These are phyloP conservation scores for Sebastes kiyomatsui DNA, from an alignment of 2,797 vertebrate genomes.

Conservation along the genomic window DNA sequence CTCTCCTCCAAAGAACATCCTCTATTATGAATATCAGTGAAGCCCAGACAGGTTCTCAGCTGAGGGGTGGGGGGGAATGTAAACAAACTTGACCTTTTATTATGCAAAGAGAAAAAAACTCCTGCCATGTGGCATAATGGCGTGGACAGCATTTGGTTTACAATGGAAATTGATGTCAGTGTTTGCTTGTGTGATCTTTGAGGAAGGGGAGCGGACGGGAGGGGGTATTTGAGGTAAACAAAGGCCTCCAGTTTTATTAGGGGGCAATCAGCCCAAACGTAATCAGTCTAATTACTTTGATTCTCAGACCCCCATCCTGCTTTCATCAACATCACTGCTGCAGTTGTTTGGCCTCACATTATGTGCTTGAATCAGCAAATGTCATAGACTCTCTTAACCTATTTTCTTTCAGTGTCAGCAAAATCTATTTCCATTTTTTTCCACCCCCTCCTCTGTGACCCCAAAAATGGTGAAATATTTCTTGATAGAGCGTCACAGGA, in stretches of 20 bases:
- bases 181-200: conserved; percentile 41
- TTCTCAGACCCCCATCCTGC: conserved; percentile 1
- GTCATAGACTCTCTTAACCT: background rate
- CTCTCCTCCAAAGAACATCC: background rate
- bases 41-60: background rate
- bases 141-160: conserved; percentile 34
- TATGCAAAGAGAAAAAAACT: conserved; percentile 14
- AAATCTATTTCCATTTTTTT: conserved; percentile 15
- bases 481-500: conserved; percentile 36
- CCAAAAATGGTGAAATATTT: conserved; percentile 37
- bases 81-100: conserved; percentile 61
- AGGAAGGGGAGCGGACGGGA: background rate
- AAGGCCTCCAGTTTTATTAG: conserved; percentile 11
- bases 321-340: conserved; percentile 17
- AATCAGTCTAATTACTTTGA: conserved; percentile 24
- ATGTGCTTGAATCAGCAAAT: conserved; percentile 16
- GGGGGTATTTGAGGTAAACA: conserved; percentile 29
- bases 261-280: background rate
- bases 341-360: background rate
- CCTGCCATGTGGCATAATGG: conserved; percentile 12
- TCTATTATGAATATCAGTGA: background rate
- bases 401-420: background rate
- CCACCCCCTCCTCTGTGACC: background rate
- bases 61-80: conserved; percentile 6
- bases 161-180: conserved; percentile 27